A percentile compares a stretch with the other conserved stretches of the same genome.
Evolutionary conservation across 2,113 vertebrate genomes (phyloP).

Genomic region (Forbesichthys papilliferus): DNA sequence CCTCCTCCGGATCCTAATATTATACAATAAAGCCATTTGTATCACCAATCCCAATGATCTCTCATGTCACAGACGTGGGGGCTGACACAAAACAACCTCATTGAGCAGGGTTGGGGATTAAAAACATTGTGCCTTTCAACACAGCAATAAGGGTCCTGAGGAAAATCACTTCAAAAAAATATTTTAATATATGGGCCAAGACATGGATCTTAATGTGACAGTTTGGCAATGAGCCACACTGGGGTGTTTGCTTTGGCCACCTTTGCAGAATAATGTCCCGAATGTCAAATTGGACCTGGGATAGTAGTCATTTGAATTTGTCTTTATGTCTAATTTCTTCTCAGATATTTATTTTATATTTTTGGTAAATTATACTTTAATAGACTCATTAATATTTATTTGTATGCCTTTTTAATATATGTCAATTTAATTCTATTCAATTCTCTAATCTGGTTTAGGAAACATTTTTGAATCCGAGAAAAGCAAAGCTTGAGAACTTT

Average conservation of each 20-base stretch:
- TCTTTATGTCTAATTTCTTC: constrained; percentile 32
- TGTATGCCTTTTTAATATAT: neutral
- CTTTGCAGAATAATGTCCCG: constrained; percentile 23
- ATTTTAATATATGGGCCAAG: constrained; percentile 38
- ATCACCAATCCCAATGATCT: neutral
- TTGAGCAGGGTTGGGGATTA: neutral
- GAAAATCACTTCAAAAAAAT: constrained; percentile 50
- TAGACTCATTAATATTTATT: neutral
- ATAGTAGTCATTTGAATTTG: constrained; percentile 37
- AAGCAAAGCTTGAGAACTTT: constrained; percentile 13
- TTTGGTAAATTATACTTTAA: neutral
- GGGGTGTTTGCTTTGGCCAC: constrained; percentile 58
- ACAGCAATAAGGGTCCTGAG: constrained; percentile 42
- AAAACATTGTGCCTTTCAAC: constrained; percentile 30
- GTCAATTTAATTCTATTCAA: constrained; percentile 10
- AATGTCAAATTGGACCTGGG: constrained; percentile 45
- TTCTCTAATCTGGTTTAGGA: constrained; percentile 31
- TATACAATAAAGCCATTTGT: neutral
- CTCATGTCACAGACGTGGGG: constrained; percentile 1
- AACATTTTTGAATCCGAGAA: constrained; percentile 18
- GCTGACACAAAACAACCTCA: constrained; percentile 27
- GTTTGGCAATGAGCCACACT: constrained; percentile 37
- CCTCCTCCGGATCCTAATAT: no score
- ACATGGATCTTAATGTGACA: constrained; percentile 49
- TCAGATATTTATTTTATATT: constrained; percentile 13